phyloP scores from a whole-genome alignment of 1,140 invertebrate genomes.

The Ceratosolen solmsi region DNA sequence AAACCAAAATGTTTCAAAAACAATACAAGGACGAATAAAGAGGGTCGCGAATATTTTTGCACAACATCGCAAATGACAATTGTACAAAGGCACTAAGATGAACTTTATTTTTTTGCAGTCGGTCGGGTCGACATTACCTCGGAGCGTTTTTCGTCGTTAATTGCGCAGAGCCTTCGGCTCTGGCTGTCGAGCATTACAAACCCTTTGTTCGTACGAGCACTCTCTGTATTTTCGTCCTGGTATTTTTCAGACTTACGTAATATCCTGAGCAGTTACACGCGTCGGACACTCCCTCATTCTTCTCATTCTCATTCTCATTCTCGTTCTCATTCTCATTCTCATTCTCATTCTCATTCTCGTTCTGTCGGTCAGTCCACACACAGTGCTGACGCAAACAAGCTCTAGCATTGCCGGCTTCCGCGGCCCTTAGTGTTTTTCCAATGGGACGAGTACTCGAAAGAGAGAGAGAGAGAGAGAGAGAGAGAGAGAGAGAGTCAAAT shows the following conservation, averaged over 20 bases:
- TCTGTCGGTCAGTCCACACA: constrained; percentile 48
- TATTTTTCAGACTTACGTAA: constrained; percentile 70
- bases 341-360: constrained; percentile 12
- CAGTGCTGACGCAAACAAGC: constrained; percentile 27
- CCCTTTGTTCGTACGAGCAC: constrained; percentile 65
- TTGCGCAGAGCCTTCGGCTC: constrained; percentile 67
- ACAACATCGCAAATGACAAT: constrained; percentile 12
- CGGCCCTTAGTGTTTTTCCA: constrained; percentile 37
- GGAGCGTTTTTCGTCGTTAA: constrained; percentile 65
- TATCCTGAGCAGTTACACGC: constrained; percentile 63
- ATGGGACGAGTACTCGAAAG: neutral
- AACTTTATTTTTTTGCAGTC: constrained; percentile 24
- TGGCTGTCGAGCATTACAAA: constrained; percentile 63
- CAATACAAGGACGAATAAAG: neutral
- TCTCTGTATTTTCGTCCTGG: constrained; percentile 65
- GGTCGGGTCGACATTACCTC: constrained; percentile 22
- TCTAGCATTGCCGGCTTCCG: neutral
- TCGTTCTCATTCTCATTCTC: constrained; percentile 52
- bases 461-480: too few relatives aligned
- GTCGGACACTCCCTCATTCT: constrained; percentile 37
- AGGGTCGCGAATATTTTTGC: neutral
- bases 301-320: constrained; percentile 42
- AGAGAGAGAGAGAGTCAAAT: too few relatives aligned
- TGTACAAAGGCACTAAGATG: neutral
- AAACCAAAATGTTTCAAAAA: neutral